These are phyloP conservation scores for Schlechtendalia chinensis DNA, from an alignment of 1,140 invertebrate species.

Conservation along the genomic window DNA sequence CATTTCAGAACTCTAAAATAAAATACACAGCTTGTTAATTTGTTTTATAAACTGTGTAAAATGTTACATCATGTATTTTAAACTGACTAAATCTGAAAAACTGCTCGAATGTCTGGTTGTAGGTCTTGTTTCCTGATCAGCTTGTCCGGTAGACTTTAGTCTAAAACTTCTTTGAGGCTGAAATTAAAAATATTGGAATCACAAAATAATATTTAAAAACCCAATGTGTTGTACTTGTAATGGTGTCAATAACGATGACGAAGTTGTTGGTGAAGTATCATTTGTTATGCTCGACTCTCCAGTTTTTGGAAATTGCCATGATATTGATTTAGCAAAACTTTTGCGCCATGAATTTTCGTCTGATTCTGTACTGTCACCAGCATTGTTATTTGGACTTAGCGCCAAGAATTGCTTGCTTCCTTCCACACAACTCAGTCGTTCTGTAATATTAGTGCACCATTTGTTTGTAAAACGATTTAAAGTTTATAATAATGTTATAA, in stretches of 20 bases:
- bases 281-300: slow-evolving; percentile 22
- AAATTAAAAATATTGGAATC: not conserved
- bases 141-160: slow-evolving; percentile 28
- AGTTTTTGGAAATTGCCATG: slow-evolving; percentile 46
- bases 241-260: slow-evolving; percentile 36
- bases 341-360: slow-evolving; percentile 47
- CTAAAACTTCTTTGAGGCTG: slow-evolving; percentile 47
- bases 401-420: slow-evolving; percentile 41
- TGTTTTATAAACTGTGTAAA: not conserved
- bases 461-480: not conserved
- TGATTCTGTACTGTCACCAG: slow-evolving; percentile 15
- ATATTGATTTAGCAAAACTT: slow-evolving; percentile 46
- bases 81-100: slow-evolving; percentile 44
- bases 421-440: slow-evolving; percentile 43
- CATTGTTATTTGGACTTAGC: slow-evolving; percentile 27
- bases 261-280: slow-evolving; percentile 45
- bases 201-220: too few species aligned
- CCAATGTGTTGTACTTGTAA: slow-evolving; percentile 24
- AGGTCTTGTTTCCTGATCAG: slow-evolving; percentile 40
- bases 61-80: not conserved
- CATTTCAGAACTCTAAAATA: slow-evolving; percentile 52
- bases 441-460: not conserved
- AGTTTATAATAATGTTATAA: not conserved
- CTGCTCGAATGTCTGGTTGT: slow-evolving; percentile 43
- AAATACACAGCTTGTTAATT: not conserved